phyloP scores from a whole-genome alignment of 2,888 invertebrate species.

The Macrophya alboannulata region DNA sequence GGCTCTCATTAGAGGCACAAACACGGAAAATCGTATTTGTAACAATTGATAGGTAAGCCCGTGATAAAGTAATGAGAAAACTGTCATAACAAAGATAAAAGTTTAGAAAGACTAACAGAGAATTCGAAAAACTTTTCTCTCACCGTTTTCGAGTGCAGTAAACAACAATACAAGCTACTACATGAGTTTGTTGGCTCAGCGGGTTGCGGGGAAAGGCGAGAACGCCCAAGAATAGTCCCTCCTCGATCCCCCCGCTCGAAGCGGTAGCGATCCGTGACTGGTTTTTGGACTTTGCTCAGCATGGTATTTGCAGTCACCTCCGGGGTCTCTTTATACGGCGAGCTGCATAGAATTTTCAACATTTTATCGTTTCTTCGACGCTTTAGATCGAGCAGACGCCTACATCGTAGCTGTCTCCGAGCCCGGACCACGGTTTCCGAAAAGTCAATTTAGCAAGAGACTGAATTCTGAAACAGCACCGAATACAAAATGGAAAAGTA shows the following conservation, averaged over 20 bases:
- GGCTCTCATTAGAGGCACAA: too few relatives aligned
- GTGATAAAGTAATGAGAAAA: too few relatives aligned
- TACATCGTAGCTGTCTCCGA: not conserved
- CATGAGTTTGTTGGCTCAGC: not conserved
- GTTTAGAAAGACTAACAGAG: not conserved
- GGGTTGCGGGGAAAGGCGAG: not conserved
- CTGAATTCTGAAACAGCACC: not conserved
- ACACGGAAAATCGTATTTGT: too few relatives aligned
- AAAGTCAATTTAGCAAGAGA: not conserved
- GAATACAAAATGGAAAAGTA: not conserved
- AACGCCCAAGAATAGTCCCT: constrained; percentile 4
- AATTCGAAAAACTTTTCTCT: not conserved
- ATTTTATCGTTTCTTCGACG: not conserved
- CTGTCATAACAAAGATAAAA: not conserved
- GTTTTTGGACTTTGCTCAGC: constrained; percentile 2
- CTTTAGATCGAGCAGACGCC: not conserved
- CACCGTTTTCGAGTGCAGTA: not conserved
- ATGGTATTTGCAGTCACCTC: not conserved
- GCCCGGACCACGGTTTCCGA: not conserved
- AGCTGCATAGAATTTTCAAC: not conserved
- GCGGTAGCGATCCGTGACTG: not conserved
- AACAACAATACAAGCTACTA: not conserved
- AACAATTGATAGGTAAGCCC: too few relatives aligned
- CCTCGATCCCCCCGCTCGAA: not conserved
- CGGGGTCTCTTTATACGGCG: not conserved